Evolutionary conservation across 2,888 invertebrate species (phyloP), one percentile per base, ranked within the genome.

Genomic region (Rhamnusium bicolor): DNA sequence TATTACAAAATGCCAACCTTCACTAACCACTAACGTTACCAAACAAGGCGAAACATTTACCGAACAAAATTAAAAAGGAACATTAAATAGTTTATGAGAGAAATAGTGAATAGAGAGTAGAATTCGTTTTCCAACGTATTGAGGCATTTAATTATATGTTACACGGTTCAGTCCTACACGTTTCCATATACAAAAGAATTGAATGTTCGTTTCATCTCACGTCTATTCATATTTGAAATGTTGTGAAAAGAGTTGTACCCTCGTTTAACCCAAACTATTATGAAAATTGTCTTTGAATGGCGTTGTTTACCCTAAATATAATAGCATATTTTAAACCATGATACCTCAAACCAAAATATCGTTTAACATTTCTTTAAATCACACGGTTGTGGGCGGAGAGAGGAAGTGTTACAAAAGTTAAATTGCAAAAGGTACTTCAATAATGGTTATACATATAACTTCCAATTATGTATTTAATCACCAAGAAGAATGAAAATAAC

Each of bases 231-330:
- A 53, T 32, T 53, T 61, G 61, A 61, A 61, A 53, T 53, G 19
- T 53, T 53, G 51, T 65, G 65, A 65, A 53, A 65, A 53, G 65
- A 51, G 65, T 65, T 65, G 53, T 27, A 51, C 65, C 65, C 54
- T 7, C 54, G 51, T 32, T 53, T 40, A 53, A 19, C 53, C 65
- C 53, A 16, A 32, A 14, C 65, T 53, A 53, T 65, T 65, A 46
- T 46, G 32, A 46, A 61, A 18, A 61, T 61, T 53, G 53, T 65
- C 29, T 65, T 51, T 53, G 19, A 65, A 65, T 65, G 53, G 53
- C n/a, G 29, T 65, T 65, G 53, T 65, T 65, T 65, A 65, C 65
- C 32, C 40, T 53, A 24, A 51, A 32, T 54, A 65, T 19, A 65
- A 65, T 53, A 18, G 53, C 16, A 18, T 14, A n/a, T 65, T 65